Percentiles rank a stretch among this genome's conserved stretches.
Conservation (phyloP, 1,140 invertebrate genomes). For the Pectinophora gossypiella region DNA sequence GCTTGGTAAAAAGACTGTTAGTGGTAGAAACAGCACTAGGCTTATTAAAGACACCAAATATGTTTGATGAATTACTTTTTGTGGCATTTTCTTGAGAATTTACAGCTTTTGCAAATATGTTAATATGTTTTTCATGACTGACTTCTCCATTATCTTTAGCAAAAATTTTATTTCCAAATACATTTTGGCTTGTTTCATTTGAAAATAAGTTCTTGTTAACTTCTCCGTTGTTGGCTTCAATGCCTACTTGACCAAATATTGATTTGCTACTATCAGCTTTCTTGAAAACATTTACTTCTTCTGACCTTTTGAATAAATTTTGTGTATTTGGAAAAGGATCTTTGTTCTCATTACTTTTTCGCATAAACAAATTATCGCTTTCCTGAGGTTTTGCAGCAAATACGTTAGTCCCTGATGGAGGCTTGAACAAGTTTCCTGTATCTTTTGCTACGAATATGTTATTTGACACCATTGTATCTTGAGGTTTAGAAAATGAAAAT, state of each 20-base stretch:
- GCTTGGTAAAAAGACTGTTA: conserved; percentile 22
- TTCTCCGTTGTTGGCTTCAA: conserved; percentile 1
- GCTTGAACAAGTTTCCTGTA: conserved; percentile 16
- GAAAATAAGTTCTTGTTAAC: conserved; percentile 13
- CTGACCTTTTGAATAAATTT: conserved; percentile 13
- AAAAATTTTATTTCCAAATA: conserved; percentile 24
- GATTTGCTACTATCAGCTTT: conserved; percentile 21
- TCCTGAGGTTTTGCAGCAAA: conserved; percentile 13
- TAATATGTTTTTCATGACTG: conserved; percentile 21
- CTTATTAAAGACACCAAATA: conserved; percentile 40
- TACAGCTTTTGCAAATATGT: conserved; percentile 26
- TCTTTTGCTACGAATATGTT: conserved; percentile 22
- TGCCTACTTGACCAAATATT: conserved; percentile 28
- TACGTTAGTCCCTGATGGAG: conserved; percentile 6
- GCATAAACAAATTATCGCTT: conserved; percentile 19
- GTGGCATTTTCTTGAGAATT: conserved; percentile 14
- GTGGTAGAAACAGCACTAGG: conserved; percentile 2
- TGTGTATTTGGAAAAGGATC: conserved; percentile 1
- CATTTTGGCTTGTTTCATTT: conserved; percentile 9
- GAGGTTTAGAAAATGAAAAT: conserved; percentile 63
- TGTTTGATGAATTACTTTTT: conserved; percentile 23
- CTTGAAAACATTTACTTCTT: conserved; percentile 23
- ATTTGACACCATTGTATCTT: conserved; percentile 23
- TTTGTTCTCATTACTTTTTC: conserved; percentile 13
- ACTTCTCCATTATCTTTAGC: conserved; percentile 25